Evolutionary conservation across 1,140 invertebrate species (phyloP).

Genomic region (Cherax quadricarinatus): DNA sequence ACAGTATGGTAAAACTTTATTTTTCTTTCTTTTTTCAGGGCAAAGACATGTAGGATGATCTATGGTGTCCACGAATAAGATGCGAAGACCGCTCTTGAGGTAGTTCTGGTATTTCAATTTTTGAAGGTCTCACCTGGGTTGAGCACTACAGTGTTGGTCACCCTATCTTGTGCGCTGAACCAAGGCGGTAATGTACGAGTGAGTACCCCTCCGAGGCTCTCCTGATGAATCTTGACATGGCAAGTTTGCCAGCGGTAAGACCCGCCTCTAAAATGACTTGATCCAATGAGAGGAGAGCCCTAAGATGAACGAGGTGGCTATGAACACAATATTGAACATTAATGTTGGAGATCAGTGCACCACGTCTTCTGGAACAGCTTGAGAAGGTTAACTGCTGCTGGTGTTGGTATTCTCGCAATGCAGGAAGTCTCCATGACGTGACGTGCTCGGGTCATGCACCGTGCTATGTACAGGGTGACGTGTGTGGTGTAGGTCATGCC

Average conservation of each 20-base stretch:
- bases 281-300: not conserved
- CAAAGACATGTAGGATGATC: too few relatives aligned
- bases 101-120: too few relatives aligned
- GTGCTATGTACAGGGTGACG: not conserved
- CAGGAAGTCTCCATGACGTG: not conserved
- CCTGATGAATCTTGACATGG: not conserved
- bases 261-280: not conserved
- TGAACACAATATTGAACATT: conserved; percentile 2
- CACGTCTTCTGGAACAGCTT: not conserved
- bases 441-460: not conserved
- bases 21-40: too few relatives aligned
- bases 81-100: too few relatives aligned
- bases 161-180: too few relatives aligned
- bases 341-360: not conserved
- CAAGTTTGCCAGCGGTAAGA: not conserved
- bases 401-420: not conserved
- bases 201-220: too few relatives aligned
- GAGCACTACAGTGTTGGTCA: too few relatives aligned
- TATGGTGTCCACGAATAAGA: too few relatives aligned
- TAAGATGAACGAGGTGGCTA: conserved; percentile 7
- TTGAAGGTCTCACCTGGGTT: too few relatives aligned
- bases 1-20: too few relatives aligned
- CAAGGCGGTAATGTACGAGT: too few relatives aligned
- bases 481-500: not conserved
- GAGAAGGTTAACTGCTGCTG: not conserved